Evolutionary conservation across 2,888 invertebrate genomes (phyloP).

Genomic region (Gonocerus acuteangulatus): DNA sequence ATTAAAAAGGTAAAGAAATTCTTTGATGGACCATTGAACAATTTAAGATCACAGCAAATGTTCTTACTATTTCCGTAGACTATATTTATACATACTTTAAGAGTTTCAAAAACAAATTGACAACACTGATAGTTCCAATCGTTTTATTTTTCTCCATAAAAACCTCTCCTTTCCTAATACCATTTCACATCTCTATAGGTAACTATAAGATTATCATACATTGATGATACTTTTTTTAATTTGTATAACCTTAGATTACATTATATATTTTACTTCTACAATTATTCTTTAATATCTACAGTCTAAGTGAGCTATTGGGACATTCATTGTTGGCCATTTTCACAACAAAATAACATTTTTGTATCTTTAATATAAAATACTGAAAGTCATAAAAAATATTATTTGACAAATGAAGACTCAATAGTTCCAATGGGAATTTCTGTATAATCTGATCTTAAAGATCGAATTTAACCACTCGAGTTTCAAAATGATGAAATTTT

Average conservation of each 20-base stretch:
- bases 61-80: neutral
- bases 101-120: slow-evolving; percentile 1
- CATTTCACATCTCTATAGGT: neutral
- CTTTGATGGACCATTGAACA: slow-evolving; percentile 16
- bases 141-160: neutral
- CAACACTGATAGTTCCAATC: slow-evolving; percentile 1
- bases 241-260: neutral
- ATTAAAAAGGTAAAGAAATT: neutral
- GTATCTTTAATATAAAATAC: no score
- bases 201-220: neutral
- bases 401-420: no score
- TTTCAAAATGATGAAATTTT: neutral
- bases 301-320: neutral
- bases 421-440: no score
- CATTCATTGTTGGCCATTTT: neutral
- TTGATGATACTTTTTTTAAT: neutral
- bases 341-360: neutral
- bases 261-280: neutral
- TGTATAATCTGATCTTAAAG: no score
- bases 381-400: no score
- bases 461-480: no score
- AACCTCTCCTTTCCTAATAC: neutral
- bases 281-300: neutral
- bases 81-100: neutral
- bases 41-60: slow-evolving; percentile 16